Base-by-base conservation (phyloP, 1,140 invertebrate species). In the Drosophila kohkoa region DNA sequence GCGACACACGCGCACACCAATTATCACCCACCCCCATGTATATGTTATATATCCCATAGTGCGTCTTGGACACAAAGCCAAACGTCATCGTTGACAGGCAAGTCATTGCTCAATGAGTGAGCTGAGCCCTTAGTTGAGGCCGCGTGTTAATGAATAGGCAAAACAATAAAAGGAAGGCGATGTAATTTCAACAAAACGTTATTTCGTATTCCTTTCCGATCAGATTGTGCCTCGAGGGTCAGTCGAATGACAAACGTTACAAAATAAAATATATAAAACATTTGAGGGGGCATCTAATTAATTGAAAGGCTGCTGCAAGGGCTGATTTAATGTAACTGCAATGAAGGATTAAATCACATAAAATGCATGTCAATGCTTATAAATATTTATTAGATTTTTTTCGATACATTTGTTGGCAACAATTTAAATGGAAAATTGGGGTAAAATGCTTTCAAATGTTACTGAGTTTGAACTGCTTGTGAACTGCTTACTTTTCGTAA, bases 11-110 rank as follows among this genome's bases (percentile, higher is more conserved):
- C 68, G 68, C 48, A 16, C 62, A 76, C 30, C 83, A 88, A 88
- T 87, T 87, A 87, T 83, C 83, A 87, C 79, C 75, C 70, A 73
- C 71, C 71, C 71, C 71, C 64, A 54, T 54, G n/a, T 52, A 35
- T 13, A 67, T n/a, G n/a, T n/a, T n/a, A n/a, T 62, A 74, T 41
- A 35, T 32, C 30, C 6, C 30, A 32, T 5, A 32, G 41, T 43
- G 16, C 41, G 32, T 16, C 49, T 28, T 59, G 15, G 25, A 41
- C 72, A 77, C 71, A 87, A 85, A 87, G 73, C 69, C 77, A 87
- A 87, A 82, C 52, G 83, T 88, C 83, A 88, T 88, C 68, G 85
- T 54, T 83, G 83, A 83, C 80, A 88, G 85, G 66, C 64, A 46
- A 62, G 83, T 87, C 85, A 83, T 87, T 87, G 74, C 72, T 60